Evolutionary conservation across 2,113 vertebrate genomes (phyloP).

Genomic region (Chascanopsetta lugubris): DNA sequence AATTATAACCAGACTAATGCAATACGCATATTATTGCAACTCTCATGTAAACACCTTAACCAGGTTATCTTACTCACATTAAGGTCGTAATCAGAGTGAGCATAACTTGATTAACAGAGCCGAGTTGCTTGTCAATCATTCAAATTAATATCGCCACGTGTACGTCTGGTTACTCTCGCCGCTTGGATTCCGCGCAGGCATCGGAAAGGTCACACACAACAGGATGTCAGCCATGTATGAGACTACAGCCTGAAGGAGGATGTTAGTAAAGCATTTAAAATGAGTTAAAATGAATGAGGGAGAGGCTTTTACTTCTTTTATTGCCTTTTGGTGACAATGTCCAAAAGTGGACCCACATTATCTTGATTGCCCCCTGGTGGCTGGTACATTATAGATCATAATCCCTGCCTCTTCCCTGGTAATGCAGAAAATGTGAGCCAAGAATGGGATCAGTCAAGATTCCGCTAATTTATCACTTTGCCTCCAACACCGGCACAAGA

Average conservation of each 20-base stretch:
- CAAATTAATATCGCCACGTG: constrained; percentile 58
- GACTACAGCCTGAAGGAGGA: not conserved
- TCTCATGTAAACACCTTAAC: constrained; percentile 77
- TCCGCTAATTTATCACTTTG: too few species aligned
- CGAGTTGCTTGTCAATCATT: constrained; percentile 71
- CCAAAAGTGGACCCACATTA: too few species aligned
- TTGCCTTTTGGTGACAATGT: too few species aligned
- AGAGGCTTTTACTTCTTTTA: too few species aligned
- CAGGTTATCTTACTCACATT: constrained; percentile 73
- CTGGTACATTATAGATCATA: too few species aligned
- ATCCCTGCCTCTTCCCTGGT: too few species aligned
- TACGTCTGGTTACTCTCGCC: constrained; percentile 37
- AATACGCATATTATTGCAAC: constrained; percentile 75
- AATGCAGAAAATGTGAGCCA: too few species aligned
- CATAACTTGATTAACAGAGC: constrained; percentile 74
- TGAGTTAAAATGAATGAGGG: not conserved
- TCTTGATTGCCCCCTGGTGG: too few species aligned
- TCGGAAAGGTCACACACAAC: constrained; percentile 47
- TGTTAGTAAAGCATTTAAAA: not conserved
- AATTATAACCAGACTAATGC: constrained; percentile 76
- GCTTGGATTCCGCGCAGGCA: constrained; percentile 41
- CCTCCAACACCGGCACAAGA: too few species aligned
- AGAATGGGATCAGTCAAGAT: too few species aligned
- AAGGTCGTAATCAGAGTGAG: constrained; percentile 67
- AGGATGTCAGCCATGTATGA: constrained; percentile 18